These are phyloP conservation scores for Philypnodon macrostomus DNA, from an alignment of 2,797 vertebrate species.

Conservation along the genomic window DNA sequence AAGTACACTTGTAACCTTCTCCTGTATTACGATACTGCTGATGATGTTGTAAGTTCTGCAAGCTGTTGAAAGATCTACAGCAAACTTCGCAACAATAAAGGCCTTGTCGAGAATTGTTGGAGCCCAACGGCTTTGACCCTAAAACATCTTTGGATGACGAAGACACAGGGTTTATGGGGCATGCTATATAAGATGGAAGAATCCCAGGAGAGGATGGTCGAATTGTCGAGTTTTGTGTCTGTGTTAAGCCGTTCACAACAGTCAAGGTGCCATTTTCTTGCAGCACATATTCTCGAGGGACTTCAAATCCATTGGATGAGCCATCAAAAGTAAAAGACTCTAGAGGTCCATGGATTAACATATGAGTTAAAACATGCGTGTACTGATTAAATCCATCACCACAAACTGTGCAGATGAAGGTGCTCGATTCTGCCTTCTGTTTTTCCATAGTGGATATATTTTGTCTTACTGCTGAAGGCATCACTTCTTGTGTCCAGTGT, in stretches of 20 bases:
- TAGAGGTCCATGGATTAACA: conserved; percentile 76
- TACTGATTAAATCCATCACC: conserved; percentile 82
- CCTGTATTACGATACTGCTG: conserved; percentile 78
- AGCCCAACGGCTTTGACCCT: conserved; percentile 40
- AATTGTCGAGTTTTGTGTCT: conserved; percentile 59
- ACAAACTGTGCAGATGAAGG: conserved; percentile 84
- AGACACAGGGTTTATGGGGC: conserved; percentile 38
- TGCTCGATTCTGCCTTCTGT: conserved; percentile 64
- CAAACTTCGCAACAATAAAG: conserved; percentile 78
- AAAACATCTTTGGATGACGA: conserved; percentile 44
- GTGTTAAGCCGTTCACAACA: conserved; percentile 67
- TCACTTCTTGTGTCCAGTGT: conserved; percentile 39
- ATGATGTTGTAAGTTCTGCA: conserved; percentile 75
- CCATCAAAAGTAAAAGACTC: conserved; percentile 75
- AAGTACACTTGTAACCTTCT: conserved; percentile 77
- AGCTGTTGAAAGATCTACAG: conserved; percentile 71
- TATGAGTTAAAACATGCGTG: conserved; percentile 72
- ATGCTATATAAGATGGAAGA: conserved; percentile 48
- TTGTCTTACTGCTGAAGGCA: conserved; percentile 58
- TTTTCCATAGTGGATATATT: conserved; percentile 68
- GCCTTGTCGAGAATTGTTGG: conserved; percentile 41
- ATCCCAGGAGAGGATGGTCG: conserved; percentile 57
- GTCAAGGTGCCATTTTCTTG: conserved; percentile 82
- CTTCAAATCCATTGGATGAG: conserved; percentile 74
- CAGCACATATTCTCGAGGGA: conserved; percentile 78